phyloP scores from a whole-genome alignment of 2,113 vertebrate species.

The Choloepus hoffmanni region DNA sequence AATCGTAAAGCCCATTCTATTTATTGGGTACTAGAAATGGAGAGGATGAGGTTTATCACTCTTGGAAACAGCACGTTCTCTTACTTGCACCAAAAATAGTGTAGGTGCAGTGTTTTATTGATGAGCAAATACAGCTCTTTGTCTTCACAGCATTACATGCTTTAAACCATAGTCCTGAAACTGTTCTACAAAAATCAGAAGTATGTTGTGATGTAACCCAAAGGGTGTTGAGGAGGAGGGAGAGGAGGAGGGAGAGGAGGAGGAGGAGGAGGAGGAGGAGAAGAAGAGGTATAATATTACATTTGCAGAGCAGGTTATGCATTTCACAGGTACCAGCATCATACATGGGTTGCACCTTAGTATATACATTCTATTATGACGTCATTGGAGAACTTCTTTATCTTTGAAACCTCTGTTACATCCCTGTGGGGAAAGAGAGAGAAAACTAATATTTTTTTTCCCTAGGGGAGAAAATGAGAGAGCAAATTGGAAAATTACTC shows the following conservation, averaged over 20 bases:
- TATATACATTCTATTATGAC: not conserved
- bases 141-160: not conserved
- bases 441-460: not conserved
- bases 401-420: not conserved
- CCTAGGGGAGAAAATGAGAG: not conserved
- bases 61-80: not conserved
- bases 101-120: not conserved
- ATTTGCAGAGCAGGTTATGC: fast-evolving
- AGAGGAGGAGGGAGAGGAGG: too few relatives aligned
- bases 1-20: not conserved
- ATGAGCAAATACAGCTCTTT: not conserved
- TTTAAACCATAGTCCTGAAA: not conserved
- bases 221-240: too few relatives aligned
- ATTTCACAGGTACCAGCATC: not conserved
- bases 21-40: not conserved
- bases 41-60: not conserved
- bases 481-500: not conserved
- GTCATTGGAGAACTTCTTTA: not conserved
- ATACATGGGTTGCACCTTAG: fast-evolving
- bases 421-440: not conserved
- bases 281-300: fast-evolving
- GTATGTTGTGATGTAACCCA: too few relatives aligned
- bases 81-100: not conserved
- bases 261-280: too few relatives aligned
- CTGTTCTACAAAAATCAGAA: not conserved